These are phyloP conservation scores for Ammodytes dubius DNA, from an alignment of 2,113 vertebrate genomes.

Conservation along the genomic window DNA sequence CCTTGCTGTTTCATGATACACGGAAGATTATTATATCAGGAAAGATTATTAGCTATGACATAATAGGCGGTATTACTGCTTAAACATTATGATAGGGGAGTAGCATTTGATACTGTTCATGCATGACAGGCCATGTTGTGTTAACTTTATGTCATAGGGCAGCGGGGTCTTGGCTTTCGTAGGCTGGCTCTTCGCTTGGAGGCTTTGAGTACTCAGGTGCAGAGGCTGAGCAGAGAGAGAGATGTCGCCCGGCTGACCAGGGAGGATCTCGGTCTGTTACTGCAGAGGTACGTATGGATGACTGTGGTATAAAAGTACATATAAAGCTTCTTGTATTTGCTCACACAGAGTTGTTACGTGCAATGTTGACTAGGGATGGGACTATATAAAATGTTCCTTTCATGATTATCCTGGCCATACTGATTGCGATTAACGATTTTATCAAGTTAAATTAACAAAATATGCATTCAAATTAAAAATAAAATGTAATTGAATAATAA, in stretches of 20 bases:
- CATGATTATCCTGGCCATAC: too few species aligned
- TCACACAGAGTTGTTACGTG: background rate
- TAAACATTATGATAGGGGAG: background rate
- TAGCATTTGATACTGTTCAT: background rate
- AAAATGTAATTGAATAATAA: too few species aligned
- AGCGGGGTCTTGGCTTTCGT: constrained; percentile 48
- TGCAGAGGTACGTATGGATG: constrained; percentile 66
- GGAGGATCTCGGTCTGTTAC: constrained; percentile 65
- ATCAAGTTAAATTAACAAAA: too few species aligned
- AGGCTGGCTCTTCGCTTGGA: constrained; percentile 77
- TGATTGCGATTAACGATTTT: too few species aligned
- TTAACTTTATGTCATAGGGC: constrained; percentile 54
- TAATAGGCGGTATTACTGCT: background rate
- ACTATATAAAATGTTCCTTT: too few species aligned
- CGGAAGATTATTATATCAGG: background rate
- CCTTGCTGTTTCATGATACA: constrained; percentile 2
- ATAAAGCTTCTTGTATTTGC: background rate
- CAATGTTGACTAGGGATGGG: too few species aligned
- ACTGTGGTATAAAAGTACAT: too few species aligned
- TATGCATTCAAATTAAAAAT: too few species aligned
- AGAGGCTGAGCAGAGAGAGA: constrained; percentile 70
- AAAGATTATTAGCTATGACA: background rate
- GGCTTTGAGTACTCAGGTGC: constrained; percentile 75
- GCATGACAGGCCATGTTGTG: background rate
- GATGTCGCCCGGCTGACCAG: constrained; percentile 46